These are phyloP conservation scores for Rhynchotus rufescens DNA, from an alignment of 2,797 vertebrate genomes.

Conservation along the genomic window DNA sequence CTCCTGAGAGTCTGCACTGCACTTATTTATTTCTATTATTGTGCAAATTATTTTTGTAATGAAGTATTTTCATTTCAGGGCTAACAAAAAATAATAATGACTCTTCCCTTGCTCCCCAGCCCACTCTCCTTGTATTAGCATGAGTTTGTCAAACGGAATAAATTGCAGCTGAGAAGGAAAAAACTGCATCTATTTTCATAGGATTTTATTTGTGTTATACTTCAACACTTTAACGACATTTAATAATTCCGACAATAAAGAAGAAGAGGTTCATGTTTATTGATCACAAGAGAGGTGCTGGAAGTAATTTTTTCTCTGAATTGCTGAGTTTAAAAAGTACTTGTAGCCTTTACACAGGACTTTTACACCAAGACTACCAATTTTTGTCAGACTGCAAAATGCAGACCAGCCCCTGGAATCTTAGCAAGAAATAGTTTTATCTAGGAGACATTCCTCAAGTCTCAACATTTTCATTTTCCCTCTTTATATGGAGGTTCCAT, in stretches of 20 bases:
- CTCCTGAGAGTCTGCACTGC: slow-evolving; percentile 87
- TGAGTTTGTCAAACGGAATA: not conserved
- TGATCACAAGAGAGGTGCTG: not conserved
- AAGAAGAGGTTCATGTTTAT: slow-evolving; percentile 50
- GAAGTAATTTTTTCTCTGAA: slow-evolving; percentile 20
- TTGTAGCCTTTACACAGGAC: slow-evolving; percentile 31
- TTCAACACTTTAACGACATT: slow-evolving; percentile 15
- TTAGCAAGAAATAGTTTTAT: not conserved
- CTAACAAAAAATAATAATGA: not conserved
- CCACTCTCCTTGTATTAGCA: not conserved
- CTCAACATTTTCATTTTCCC: slow-evolving; percentile 33
- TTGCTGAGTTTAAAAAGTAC: not conserved
- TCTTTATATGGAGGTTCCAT: not conserved
- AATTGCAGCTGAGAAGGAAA: slow-evolving; percentile 20
- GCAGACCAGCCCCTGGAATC: not conserved
- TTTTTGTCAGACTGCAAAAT: slow-evolving; percentile 32
- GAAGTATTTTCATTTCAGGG: slow-evolving; percentile 66
- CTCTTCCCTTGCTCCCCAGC: not conserved
- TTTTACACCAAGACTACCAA: not conserved
- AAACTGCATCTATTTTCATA: not conserved
- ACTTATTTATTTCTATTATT: slow-evolving; percentile 91
- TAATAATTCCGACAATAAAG: slow-evolving; percentile 47
- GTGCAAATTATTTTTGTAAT: slow-evolving; percentile 87
- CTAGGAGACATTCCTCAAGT: not conserved
- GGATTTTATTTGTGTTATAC: slow-evolving; percentile 13